Base-by-base conservation (phyloP, 2,113 vertebrate species). In the Ctenodactylus gundi region DNA sequence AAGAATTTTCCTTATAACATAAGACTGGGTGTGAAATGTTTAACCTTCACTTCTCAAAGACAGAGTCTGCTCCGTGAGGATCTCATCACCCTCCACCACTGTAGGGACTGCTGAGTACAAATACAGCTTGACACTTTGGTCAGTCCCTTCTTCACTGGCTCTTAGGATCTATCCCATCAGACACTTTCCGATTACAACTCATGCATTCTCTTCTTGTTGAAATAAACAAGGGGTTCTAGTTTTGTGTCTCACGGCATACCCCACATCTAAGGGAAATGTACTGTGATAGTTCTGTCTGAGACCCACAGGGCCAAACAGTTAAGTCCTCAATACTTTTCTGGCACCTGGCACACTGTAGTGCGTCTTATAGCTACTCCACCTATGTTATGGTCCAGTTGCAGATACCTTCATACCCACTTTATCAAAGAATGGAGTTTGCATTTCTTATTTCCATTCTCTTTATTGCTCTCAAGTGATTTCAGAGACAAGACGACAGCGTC, bases 1-100 rank as follows among this genome's bases (percentile, higher is more conserved):
- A 93, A 92, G 58, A 27, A 91, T 46, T 70, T 60, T 92, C 58
- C 44, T 94, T 70, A 80, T 55, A 49, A 89, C 31, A 36, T 53
- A 89, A n/a, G 29, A 39, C 7, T 77, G 15, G 55, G 10, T 44
- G 15, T 25, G 49, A 73, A 29, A 76, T n/a, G 87, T 83, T 84
- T 11, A 21, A 75, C 80, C 77, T 92, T 77, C 70, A 53, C 18
- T n/a, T 88, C 68, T 83, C 57, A 46, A 76, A 82, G 15, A 39
- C 21, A 78, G 4, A 76, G 0, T 13, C 23, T 67, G 65, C 29
- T 90, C 53, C 27, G 0, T 41, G 62, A 75, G 36, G 57, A 75
- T 5, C 65, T 6, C 49, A 36, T 55, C 27, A 4, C 17, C 12
- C 41, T 6, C 20, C 18, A 34, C 31, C 51, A 87, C 65, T 31